Evolutionary conservation across 2,888 invertebrate species (phyloP).

Genomic region (Pristionchus entomophagus): DNA sequence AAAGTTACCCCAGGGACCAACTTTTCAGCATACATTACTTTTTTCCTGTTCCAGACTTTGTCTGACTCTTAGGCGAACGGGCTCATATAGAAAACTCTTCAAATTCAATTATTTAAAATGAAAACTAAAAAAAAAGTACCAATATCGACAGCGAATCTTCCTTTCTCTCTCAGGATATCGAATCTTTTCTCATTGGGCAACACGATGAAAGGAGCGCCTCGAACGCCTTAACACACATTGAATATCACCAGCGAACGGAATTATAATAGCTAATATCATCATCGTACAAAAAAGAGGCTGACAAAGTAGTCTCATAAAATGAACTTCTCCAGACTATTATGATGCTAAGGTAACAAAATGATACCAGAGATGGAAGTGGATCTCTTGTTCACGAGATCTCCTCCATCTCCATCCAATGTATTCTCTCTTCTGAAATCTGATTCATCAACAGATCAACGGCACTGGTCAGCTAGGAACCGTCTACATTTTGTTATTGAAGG

Average conservation of each 20-base stretch:
- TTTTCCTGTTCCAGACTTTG: no score
- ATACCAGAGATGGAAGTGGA: constrained; percentile 30
- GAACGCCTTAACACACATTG: neutral
- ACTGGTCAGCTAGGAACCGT: neutral
- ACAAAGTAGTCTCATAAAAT: neutral
- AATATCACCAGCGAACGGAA: no score
- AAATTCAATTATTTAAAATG: neutral
- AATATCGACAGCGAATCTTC: constrained; percentile 83
- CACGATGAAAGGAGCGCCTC: constrained; percentile 52
- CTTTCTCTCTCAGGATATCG: constrained; percentile 82
- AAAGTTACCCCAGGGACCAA: no score
- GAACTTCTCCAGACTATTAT: no score
- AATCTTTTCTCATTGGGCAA: constrained; percentile 79
- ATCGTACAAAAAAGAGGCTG: neutral
- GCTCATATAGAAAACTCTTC: no score
- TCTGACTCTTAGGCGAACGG: no score
- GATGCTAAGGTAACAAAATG: neutral
- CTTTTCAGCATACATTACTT: no score
- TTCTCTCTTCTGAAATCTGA: constrained; percentile 30
- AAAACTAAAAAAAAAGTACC: constrained; percentile 77
- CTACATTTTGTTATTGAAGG: no score
- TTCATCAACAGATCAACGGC: neutral
- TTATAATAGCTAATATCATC: no score
- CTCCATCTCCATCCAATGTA: constrained; percentile 1
- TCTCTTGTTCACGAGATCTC: neutral